These are phyloP conservation scores for Anarsia innoxiella DNA, from an alignment of 2,888 invertebrate species.

Conservation along the genomic window DNA sequence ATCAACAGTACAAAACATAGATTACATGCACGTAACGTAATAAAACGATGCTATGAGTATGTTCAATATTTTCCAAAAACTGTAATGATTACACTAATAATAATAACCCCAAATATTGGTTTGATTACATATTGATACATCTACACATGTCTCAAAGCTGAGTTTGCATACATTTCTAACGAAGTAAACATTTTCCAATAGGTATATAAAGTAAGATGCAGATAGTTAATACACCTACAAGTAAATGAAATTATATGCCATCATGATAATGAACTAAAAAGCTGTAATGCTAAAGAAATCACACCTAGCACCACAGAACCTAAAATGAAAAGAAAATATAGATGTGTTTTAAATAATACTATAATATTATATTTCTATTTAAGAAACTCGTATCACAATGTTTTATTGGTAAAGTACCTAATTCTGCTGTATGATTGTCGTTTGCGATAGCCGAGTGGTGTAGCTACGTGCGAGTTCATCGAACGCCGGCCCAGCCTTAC, in stretches of 20 bases:
- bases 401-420: slow-evolving; percentile 35
- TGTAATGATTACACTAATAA: slow-evolving; percentile 2
- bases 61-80: slow-evolving; percentile 3
- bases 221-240: background rate
- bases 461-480: no score
- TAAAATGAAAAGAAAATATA: slow-evolving; percentile 18
- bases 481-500: no score
- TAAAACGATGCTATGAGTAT: background rate
- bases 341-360: slow-evolving; percentile 23
- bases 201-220: background rate
- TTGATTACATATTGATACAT: slow-evolving; percentile 5
- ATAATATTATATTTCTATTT: slow-evolving; percentile 26
- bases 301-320: slow-evolving; percentile 38
- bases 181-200: background rate
- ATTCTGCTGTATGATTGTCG: no score
- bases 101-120: slow-evolving; percentile 2
- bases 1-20: no score
- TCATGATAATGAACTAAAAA: slow-evolving; percentile 15
- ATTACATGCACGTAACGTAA: slow-evolving; percentile 14
- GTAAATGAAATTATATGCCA: background rate
- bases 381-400: slow-evolving; percentile 43
- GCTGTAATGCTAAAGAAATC: slow-evolving; percentile 23
- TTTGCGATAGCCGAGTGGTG: no score
- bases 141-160: no score
- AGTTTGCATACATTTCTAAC: no score